Evolutionary conservation across 2,888 invertebrate species (phyloP).

Genomic region (Chrysolina oricalcia): DNA sequence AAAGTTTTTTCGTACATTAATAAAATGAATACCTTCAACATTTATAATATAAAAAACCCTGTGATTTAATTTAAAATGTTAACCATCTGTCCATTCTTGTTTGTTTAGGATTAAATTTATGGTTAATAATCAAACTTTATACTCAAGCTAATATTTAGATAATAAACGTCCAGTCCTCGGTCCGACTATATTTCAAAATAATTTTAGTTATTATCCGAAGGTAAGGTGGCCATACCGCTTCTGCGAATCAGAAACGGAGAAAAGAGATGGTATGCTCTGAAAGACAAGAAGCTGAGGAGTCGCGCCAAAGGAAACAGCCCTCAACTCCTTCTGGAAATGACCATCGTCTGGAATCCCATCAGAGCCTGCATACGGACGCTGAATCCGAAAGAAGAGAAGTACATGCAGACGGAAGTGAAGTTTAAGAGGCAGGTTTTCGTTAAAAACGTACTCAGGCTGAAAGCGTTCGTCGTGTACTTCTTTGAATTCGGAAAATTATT

Average conservation of each 20-base stretch:
- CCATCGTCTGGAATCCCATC: conserved; percentile 92
- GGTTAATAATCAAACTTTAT: no score
- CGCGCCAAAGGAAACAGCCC: conserved; percentile 94
- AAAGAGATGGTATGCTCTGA: conserved; percentile 95
- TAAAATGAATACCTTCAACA: no score
- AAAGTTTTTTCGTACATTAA: no score
- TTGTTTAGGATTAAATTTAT: no score
- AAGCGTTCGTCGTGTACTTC: conserved; percentile 90
- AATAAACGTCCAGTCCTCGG: not conserved
- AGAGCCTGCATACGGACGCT: conserved; percentile 94
- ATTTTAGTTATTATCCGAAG: conserved; percentile 66
- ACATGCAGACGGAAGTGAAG: conserved; percentile 94
- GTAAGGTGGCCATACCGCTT: conserved; percentile 76
- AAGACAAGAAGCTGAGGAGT: conserved; percentile 93
- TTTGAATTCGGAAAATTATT: conserved; percentile 93
- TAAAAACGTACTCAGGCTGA: conserved; percentile 92
- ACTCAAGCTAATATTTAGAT: no score
- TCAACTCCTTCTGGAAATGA: conserved; percentile 93
- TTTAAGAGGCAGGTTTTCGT: conserved; percentile 97
- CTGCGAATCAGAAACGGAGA: conserved; percentile 88
- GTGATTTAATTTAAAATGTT: no score
- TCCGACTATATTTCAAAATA: not conserved
- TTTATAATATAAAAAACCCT: no score
- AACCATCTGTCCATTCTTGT: no score
- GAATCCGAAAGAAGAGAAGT: conserved; percentile 96